Base-by-base conservation (phyloP, 2,888 invertebrate genomes). In the Volucella inanis region DNA sequence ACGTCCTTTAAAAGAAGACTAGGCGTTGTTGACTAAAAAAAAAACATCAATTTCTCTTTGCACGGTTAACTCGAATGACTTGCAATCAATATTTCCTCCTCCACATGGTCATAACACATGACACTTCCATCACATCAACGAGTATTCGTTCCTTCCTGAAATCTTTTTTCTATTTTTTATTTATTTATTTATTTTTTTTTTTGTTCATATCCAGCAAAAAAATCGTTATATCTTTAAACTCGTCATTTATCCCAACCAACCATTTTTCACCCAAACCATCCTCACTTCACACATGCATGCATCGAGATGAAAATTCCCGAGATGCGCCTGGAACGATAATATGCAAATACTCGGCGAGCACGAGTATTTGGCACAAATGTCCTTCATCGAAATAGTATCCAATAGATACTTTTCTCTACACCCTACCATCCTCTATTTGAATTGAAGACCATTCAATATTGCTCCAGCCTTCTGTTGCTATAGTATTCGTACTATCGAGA, bases 311-410 rank as follows among this genome's bases (percentile, higher is more conserved):
- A 70, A n/a, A 59, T 49, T 43, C 41, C 54, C 41, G 55, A 77
- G 43, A 65, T 45, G 4, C 74, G 45, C 67, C 77, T 65, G 57
- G 18, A 68, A 18, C 59, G 68, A 79, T 70, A 61, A 68, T 79
- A 84, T 84, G 83, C 79, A 84, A 84, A 84, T 79, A 70, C 64
- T 68, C 64, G 43, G 22, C 41, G 14, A 65, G 39, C 67, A 49
- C n/a, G 39, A 41, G 45, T 41, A 22, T 12, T 45, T 4, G 39
- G 10, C 22, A 74, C 50, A 43, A 31, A 57, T 52, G 45, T 61
- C 65, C 79, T 59, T 52, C 52, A 45, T 43, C 50, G 22, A 61
- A 71, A 79, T 14, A 57, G 57, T 62, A 68, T 62, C 68, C 67
- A 68, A 57, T 70, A 70, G 74, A 55, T 38, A 64, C 65, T 31